Evolutionary conservation across 2,888 invertebrate species (phyloP).

Genomic region (Rotaria sp.): DNA sequence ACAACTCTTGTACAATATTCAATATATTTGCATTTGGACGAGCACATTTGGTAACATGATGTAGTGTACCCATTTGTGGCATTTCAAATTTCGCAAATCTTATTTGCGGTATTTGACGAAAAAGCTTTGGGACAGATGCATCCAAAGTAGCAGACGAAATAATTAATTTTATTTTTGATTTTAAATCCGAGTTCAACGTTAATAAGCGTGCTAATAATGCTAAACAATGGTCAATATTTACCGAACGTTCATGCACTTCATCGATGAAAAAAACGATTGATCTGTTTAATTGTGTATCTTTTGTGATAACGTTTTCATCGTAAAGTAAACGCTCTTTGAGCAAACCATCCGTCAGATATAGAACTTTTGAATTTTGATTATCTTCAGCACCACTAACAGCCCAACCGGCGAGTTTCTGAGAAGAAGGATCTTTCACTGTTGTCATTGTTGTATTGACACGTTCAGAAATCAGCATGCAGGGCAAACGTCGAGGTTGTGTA

Average conservation of each 20-base stretch:
- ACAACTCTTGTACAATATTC: constrained; percentile 16
- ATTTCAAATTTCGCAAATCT: neutral
- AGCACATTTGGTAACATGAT: neutral
- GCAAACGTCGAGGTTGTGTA: constrained; percentile 14
- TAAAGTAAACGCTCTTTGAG: neutral
- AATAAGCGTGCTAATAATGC: constrained; percentile 24
- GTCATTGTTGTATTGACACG: constrained; percentile 14
- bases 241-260: constrained; percentile 22
- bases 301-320: neutral
- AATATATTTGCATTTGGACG: neutral
- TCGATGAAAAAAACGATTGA: neutral
- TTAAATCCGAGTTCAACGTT: neutral
- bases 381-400: neutral
- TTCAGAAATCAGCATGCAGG: neutral
- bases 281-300: neutral
- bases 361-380: neutral
- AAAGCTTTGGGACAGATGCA: neutral
- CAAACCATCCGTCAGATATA: neutral
- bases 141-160: constrained; percentile 9
- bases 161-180: neutral
- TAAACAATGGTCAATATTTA: constrained; percentile 21
- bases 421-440: neutral
- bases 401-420: neutral
- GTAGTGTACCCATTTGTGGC: neutral
- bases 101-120: neutral